Conservation (phyloP, 2,888 invertebrate species). For the Pardosa pseudoannulata region DNA sequence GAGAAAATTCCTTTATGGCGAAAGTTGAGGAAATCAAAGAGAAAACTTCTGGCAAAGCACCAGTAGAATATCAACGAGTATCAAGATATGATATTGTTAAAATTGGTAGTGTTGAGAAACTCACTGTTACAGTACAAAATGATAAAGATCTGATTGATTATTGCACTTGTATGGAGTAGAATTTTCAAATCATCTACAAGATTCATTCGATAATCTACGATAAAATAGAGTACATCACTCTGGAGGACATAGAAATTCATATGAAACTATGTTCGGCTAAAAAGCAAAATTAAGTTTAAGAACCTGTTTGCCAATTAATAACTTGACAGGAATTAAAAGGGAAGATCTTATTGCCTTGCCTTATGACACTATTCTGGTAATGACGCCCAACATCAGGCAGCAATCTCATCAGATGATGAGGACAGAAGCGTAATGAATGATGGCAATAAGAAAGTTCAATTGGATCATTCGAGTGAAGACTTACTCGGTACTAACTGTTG, state of each 20-base stretch:
- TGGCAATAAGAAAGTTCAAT: constrained; percentile 6
- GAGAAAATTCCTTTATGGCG: constrained; percentile 13
- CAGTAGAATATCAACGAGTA: constrained; percentile 29
- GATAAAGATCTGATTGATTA: constrained; percentile 16
- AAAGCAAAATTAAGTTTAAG: constrained; percentile 32
- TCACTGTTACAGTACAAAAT: constrained; percentile 4
- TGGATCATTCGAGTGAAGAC: not conserved
- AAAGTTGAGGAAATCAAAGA: constrained; percentile 21
- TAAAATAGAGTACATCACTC: not conserved
- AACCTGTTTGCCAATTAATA: constrained; percentile 13
- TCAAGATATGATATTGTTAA: constrained; percentile 34
- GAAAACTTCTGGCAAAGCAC: constrained; percentile 9
- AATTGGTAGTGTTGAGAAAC: constrained; percentile 30
- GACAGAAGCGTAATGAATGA: not conserved
- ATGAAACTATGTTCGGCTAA: not conserved
- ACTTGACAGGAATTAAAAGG: constrained; percentile 11
- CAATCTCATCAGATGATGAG: constrained; percentile 22
- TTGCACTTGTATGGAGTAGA: constrained; percentile 30
- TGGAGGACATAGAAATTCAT: too few relatives aligned
- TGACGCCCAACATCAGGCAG: constrained; percentile 20
- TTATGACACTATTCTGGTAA: constrained; percentile 21
- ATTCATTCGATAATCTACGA: constrained; percentile 26
- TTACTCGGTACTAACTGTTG: not conserved
- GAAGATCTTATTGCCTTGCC: constrained; percentile 27
- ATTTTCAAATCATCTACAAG: constrained; percentile 33